Percentiles rank a stretch among this genome's conserved stretches.
Evolutionary conservation across 64 coral and sea anemone species (phyloP).

Genomic region (Stichodactyla mertensii): DNA sequence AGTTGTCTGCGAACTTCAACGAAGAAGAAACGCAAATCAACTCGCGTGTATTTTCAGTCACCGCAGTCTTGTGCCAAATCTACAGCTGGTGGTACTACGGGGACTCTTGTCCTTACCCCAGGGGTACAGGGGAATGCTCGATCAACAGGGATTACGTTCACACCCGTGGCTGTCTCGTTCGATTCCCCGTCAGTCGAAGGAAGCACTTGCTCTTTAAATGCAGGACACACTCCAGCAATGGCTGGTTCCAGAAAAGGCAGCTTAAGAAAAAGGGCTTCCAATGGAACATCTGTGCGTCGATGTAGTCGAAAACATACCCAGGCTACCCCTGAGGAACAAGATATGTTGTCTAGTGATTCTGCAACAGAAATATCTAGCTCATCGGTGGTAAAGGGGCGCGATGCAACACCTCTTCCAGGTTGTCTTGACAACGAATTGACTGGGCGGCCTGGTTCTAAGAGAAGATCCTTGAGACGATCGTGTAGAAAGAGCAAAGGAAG

Average conservation of each 20-base stretch:
- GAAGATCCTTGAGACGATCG: neutral
- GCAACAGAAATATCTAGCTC: neutral
- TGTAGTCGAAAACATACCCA: neutral
- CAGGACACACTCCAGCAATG: neutral
- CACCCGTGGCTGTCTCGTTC: slow-evolving; percentile 22
- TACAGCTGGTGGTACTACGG: slow-evolving; percentile 16
- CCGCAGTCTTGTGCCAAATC: neutral
- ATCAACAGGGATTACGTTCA: neutral
- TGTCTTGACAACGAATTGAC: neutral
- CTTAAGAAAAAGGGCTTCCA: neutral
- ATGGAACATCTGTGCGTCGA: neutral
- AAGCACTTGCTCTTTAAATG: neutral
- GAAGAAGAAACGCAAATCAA: slow-evolving; percentile 8
- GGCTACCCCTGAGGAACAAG: neutral
- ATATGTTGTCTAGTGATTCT: neutral
- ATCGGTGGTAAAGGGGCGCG: neutral
- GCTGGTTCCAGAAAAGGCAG: no score
- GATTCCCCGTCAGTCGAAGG: neutral
- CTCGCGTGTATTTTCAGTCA: slow-evolving; percentile 16
- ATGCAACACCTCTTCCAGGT: neutral
- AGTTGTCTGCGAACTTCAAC: slow-evolving; percentile 3
- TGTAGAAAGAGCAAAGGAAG: neutral
- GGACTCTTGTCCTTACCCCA: neutral
- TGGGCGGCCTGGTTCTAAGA: neutral
- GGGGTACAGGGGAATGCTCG: neutral